A percentile compares a stretch with the other conserved stretches of the same genome.
Conservation (phyloP, 2,888 invertebrate species). For the Drosophila antonietae region DNA sequence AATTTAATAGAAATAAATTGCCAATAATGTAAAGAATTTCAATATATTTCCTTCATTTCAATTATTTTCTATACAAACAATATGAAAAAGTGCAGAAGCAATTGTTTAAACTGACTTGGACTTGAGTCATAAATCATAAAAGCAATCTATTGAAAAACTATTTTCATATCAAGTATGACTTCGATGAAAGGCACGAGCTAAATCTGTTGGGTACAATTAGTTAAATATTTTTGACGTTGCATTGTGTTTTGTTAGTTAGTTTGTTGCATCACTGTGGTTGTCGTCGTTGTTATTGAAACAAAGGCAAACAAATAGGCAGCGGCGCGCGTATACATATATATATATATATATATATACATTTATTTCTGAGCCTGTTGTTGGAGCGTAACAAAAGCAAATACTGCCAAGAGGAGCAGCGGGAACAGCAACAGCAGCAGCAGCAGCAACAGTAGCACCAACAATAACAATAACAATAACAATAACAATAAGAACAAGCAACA, state of each 20-base stretch:
- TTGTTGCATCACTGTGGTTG: conserved; percentile 12
- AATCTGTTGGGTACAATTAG: conserved; percentile 43
- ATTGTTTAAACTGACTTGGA: background rate
- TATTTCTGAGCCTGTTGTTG: conserved; percentile 43
- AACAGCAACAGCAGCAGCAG: background rate
- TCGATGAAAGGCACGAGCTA: conserved; percentile 5
- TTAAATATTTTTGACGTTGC: conserved; percentile 33
- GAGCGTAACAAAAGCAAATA: conserved; percentile 42
- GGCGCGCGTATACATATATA: background rate
- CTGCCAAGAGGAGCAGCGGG: conserved; percentile 20
- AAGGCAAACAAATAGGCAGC: conserved; percentile 42
- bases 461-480: conserved; percentile 26
- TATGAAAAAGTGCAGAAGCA: background rate
- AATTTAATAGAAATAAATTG: background rate
- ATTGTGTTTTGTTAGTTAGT: conserved; percentile 13
- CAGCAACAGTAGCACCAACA: conserved; percentile 6
- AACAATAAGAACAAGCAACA: conserved; percentile 49
- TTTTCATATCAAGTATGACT: conserved; percentile 5
- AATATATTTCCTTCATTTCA: background rate
- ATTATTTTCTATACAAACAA: background rate
- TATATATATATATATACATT: conserved; percentile 31
- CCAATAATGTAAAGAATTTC: background rate
- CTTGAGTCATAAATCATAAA: conserved; percentile 14
- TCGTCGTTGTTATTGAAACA: conserved; percentile 41
- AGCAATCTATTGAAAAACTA: conserved; percentile 26